A percentile compares a stretch with the other conserved stretches of the same genome.
These are phyloP conservation scores for Reticulitermes lucifugus DNA, from an alignment of 2,888 invertebrate species.

Conservation along the genomic window DNA sequence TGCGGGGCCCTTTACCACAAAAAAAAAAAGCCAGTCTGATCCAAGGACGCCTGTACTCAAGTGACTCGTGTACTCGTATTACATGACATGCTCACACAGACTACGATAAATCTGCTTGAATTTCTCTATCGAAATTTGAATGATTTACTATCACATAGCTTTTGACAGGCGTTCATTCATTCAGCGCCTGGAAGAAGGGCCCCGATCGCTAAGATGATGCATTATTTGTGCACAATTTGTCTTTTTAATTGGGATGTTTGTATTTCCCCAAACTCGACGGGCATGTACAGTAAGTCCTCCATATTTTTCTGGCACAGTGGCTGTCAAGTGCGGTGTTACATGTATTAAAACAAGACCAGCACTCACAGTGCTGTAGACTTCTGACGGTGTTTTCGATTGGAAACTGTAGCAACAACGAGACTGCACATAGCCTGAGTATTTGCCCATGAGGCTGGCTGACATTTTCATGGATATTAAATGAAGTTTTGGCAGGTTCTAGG, in stretches of 20 bases:
- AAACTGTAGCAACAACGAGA: constrained; percentile 7
- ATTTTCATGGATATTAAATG: constrained; percentile 52
- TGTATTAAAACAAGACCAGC: neutral
- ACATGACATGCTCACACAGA: too few relatives aligned
- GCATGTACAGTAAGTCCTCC: neutral
- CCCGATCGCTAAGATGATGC: neutral
- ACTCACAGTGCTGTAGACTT: neutral
- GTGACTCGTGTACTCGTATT: too few relatives aligned
- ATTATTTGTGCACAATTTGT: constrained; percentile 1
- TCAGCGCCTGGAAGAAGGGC: too few relatives aligned
- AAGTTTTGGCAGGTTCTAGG: constrained; percentile 51
- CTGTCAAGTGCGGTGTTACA: neutral
- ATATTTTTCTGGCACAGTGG: constrained; percentile 1
- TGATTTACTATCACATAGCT: too few relatives aligned
- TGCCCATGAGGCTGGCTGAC: constrained; percentile 45
- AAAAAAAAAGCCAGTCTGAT: too few relatives aligned
- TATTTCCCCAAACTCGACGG: neutral
- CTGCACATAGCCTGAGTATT: neutral
- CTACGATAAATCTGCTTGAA: too few relatives aligned
- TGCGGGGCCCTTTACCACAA: too few relatives aligned
- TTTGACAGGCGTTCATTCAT: too few relatives aligned
- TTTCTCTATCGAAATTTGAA: too few relatives aligned
- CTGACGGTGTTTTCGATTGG: constrained; percentile 26
- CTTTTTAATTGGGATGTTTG: neutral
- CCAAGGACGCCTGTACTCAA: too few relatives aligned